Conservation (phyloP, 2,113 vertebrate genomes). For the Arvicanthis niloticus region DNA sequence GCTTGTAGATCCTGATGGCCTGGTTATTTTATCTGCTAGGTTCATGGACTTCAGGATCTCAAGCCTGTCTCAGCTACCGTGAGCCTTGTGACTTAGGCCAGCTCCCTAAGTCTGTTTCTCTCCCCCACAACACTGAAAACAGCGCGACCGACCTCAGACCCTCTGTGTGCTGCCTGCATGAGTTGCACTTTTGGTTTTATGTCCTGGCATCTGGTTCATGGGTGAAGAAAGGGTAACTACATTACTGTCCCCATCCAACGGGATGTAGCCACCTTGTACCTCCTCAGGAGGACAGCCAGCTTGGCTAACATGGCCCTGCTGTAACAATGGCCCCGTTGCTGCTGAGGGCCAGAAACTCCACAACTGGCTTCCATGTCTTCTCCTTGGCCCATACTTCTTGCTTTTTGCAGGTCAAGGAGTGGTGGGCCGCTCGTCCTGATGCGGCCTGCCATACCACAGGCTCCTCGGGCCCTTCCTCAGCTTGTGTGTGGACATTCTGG, state of each 20-base stretch:
- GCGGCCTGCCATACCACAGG: background rate
- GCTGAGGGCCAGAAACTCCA: no score
- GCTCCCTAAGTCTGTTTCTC: background rate
- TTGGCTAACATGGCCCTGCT: accelerated
- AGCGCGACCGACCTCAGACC: no score
- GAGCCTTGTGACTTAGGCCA: background rate
- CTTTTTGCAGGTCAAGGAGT: background rate
- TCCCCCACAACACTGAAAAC: background rate
- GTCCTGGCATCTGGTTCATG: background rate
- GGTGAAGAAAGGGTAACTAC: background rate
- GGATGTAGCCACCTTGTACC: background rate
- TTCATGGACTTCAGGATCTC: background rate
- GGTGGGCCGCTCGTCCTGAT: background rate
- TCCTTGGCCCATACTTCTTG: background rate
- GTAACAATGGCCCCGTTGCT: background rate
- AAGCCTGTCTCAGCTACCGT: background rate
- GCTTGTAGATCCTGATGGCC: background rate
- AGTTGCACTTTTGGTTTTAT: accelerated
- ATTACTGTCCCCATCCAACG: background rate
- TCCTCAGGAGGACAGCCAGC: background rate
- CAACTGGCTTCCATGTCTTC: background rate
- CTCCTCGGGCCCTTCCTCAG: background rate
- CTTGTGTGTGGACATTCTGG: background rate
- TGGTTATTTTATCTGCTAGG: no score
- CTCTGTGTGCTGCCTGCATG: accelerated